Base-by-base conservation (phyloP, 1,140 invertebrate genomes). In the Belonocnema kinseyi region DNA sequence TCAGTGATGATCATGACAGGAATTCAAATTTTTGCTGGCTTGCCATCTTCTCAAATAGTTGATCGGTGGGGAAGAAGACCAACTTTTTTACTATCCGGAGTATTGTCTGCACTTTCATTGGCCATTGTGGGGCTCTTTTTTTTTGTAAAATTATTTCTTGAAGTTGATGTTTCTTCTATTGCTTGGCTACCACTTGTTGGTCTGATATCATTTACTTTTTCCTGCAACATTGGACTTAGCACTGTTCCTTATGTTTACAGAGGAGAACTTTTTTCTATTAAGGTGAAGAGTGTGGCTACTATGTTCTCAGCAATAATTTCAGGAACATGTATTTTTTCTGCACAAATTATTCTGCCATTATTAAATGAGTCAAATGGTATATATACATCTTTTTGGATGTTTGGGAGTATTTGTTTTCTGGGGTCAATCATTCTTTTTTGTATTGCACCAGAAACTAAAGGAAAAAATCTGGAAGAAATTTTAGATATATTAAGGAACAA, bases 31-130 rank as follows among this genome's bases (percentile, higher is more conserved):
- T 82, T 93, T 5, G 93, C 94, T 2, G 93, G 94, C 0, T 89
- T 94, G 5, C 85, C 93, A 46, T 93, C 94, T 3, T 94, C 94
- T 0, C 85, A 93, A 74, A 88, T 96, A 46, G 94, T 96, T 50
- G 96, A 97, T 87, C 93, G 92, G 78, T 88, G 94, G 12, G 96
- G 96, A 40, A 90, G 96, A 76, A 92, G 94, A 83, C 93, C 94
- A 7, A 88, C 97, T 7, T 89, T 96, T 53, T 88, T 96, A 1
- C 82, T 94, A 3, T 95, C 95, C 0, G 93, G 92, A 11, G 88
- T 91, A 21, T 92, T 92, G 12, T 93, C 93, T 40, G 93, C 92
- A 51, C 77, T 93, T 14, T 92, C 92, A 26, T 92, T 95, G 33
- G 82, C 92, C 26, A 88, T 93, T 3, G 92, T 90, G 58, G 93